Conservation (phyloP, 2,797 vertebrate genomes). For the Cynodonichthys magdalenae region DNA sequence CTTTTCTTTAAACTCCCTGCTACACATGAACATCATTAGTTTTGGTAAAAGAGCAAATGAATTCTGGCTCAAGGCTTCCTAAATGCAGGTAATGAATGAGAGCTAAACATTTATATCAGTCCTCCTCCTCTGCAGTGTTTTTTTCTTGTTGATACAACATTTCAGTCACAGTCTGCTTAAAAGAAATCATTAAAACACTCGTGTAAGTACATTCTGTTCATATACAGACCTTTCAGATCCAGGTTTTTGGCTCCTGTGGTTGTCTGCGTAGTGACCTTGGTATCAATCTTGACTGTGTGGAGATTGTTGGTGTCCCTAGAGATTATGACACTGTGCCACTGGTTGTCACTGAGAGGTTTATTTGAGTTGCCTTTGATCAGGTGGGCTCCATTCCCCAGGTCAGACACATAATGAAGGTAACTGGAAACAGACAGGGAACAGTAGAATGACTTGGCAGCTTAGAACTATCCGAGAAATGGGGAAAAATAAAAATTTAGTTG, state of each 20-base stretch:
- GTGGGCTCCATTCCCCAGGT: slow-evolving; percentile 95
- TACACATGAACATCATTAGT: slow-evolving; percentile 12
- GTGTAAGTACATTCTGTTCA: not conserved
- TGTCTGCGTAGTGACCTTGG: slow-evolving; percentile 94
- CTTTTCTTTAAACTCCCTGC: slow-evolving; percentile 9
- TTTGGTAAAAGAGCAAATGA: slow-evolving; percentile 27
- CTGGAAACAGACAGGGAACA: slow-evolving; percentile 67
- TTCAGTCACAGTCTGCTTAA: slow-evolving; percentile 8
- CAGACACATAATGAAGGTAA: slow-evolving; percentile 95
- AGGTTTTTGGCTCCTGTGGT: slow-evolving; percentile 95
- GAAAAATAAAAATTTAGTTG: not conserved
- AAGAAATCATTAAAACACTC: not conserved
- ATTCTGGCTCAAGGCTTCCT: slow-evolving; percentile 25
- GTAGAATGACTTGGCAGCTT: slow-evolving; percentile 2
- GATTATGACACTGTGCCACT: slow-evolving; percentile 98
- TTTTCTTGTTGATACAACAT: slow-evolving; percentile 25
- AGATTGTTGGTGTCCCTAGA: slow-evolving; percentile 96
- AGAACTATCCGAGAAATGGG: not conserved
- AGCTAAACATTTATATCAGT: slow-evolving; percentile 15
- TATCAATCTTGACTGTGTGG: slow-evolving; percentile 97
- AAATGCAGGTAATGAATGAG: slow-evolving; percentile 29
- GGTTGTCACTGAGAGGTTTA: slow-evolving; percentile 97
- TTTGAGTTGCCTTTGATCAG: slow-evolving; percentile 98
- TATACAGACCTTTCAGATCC: slow-evolving; percentile 90
- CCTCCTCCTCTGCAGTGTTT: slow-evolving; percentile 6